These are phyloP conservation scores for Galaxias olidus DNA, from an alignment of 2,797 vertebrate species.

Conservation along the genomic window DNA sequence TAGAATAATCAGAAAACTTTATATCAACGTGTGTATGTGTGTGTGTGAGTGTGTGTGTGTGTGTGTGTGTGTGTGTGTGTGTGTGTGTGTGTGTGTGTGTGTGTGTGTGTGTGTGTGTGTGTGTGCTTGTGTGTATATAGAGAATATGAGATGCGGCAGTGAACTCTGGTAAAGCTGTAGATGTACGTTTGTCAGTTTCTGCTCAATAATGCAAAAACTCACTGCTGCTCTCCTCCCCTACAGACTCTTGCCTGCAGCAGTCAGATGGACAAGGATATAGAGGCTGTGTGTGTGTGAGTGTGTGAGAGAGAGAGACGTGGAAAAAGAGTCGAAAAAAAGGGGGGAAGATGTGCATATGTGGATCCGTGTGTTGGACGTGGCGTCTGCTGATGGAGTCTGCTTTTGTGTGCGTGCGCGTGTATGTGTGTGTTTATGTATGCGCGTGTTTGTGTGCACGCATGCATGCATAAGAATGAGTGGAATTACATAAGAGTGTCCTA, in stretches of 20 bases:
- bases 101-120: slow-evolving; percentile 20
- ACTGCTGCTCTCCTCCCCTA: slow-evolving; percentile 57
- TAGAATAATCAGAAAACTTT: too few species aligned
- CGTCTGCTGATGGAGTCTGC: slow-evolving; percentile 51
- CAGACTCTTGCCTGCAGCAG: slow-evolving; percentile 65
- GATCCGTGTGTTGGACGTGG: slow-evolving; percentile 64
- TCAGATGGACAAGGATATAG: slow-evolving; percentile 64
- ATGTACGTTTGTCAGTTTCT: slow-evolving; percentile 58
- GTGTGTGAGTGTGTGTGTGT: slow-evolving; percentile 22
- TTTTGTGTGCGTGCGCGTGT: slow-evolving; percentile 60
- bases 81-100: not conserved
- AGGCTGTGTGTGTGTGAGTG: slow-evolving; percentile 24
- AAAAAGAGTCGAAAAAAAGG: slow-evolving; percentile 13
- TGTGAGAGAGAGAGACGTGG: slow-evolving; percentile 3
- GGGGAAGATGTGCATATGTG: slow-evolving; percentile 55
- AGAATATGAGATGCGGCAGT: slow-evolving; percentile 5
- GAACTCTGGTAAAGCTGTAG: slow-evolving; percentile 12
- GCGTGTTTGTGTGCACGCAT: slow-evolving; percentile 20
- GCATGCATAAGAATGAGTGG: slow-evolving; percentile 52
- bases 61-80: slow-evolving; percentile 45
- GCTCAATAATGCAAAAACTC: slow-evolving; percentile 75
- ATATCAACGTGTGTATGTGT: not conserved
- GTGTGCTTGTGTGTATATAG: slow-evolving; percentile 36
- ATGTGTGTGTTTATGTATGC: slow-evolving; percentile 10
- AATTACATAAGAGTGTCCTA: slow-evolving; percentile 74